Conservation (phyloP, 2,797 vertebrate species). For the Oreochromis mossambicus region DNA sequence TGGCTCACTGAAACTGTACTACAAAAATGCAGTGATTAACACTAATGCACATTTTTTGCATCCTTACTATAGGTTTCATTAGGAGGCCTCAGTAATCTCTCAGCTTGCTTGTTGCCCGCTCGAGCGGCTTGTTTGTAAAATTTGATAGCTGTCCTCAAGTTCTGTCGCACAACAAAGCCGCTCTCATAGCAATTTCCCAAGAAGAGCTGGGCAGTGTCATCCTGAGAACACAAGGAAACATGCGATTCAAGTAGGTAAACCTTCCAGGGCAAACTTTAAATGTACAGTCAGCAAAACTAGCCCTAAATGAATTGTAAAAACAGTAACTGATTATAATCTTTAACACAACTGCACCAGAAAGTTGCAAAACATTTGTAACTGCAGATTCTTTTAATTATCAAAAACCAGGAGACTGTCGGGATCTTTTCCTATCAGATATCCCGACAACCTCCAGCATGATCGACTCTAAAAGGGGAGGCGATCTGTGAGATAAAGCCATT, state of each 20-base stretch:
- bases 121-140: slow-evolving; percentile 78
- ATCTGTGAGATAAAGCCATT: neutral
- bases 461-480: neutral
- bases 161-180: slow-evolving; percentile 82
- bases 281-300: neutral
- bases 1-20: slow-evolving; percentile 8
- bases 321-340: neutral
- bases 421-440: neutral
- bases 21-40: neutral
- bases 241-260: neutral
- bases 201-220: slow-evolving; percentile 81
- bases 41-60: neutral
- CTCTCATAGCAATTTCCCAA: slow-evolving; percentile 87
- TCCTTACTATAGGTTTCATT: slow-evolving; percentile 59
- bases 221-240: slow-evolving; percentile 67
- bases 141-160: slow-evolving; percentile 66
- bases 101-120: slow-evolving; percentile 73
- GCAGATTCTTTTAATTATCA: neutral
- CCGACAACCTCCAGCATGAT: neutral
- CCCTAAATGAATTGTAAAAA: neutral
- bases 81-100: slow-evolving; percentile 59
- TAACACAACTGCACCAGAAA: neutral
- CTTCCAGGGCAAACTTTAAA: neutral
- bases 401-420: neutral
- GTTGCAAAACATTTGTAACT: neutral